Percentiles rank a stretch among this genome's conserved stretches.
These are phyloP conservation scores for Troilus luridus DNA, from an alignment of 2,888 invertebrate species.

Conservation along the genomic window DNA sequence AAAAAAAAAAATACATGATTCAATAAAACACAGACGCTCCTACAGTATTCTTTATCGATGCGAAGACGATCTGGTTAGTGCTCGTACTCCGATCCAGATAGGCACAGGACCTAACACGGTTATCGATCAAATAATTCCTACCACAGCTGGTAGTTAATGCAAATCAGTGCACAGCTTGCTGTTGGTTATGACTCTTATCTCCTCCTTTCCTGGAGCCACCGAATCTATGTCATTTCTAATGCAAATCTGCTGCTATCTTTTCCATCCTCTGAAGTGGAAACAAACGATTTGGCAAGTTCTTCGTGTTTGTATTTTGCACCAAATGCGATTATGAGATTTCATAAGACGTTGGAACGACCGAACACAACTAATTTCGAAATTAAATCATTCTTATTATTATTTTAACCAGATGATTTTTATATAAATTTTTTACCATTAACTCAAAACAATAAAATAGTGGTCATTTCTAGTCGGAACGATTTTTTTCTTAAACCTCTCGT, in stretches of 20 bases:
- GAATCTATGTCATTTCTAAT: background rate
- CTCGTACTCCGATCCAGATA: background rate
- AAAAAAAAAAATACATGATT: too few relatives aligned
- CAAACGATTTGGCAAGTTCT: background rate
- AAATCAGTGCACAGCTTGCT: constrained; percentile 8
- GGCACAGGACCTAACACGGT: background rate
- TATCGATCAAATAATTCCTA: background rate
- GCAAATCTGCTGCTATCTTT: background rate
- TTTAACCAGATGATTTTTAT: too few relatives aligned
- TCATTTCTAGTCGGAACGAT: too few relatives aligned
- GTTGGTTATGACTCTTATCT: background rate
- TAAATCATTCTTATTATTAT: too few relatives aligned
- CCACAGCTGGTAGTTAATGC: background rate
- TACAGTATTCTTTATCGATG: background rate
- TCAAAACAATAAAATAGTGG: too few relatives aligned
- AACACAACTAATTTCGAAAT: too few relatives aligned
- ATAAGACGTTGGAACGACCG: background rate
- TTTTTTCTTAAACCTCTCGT: too few relatives aligned
- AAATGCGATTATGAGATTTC: background rate
- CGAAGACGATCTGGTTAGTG: background rate
- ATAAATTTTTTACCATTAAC: too few relatives aligned
- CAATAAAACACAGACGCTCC: too few relatives aligned
- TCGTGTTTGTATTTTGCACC: background rate
- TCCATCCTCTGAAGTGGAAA: background rate
- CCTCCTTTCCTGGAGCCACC: too few relatives aligned